Conservation (phyloP, 1,140 invertebrate species). For the Musca vetustissima region DNA sequence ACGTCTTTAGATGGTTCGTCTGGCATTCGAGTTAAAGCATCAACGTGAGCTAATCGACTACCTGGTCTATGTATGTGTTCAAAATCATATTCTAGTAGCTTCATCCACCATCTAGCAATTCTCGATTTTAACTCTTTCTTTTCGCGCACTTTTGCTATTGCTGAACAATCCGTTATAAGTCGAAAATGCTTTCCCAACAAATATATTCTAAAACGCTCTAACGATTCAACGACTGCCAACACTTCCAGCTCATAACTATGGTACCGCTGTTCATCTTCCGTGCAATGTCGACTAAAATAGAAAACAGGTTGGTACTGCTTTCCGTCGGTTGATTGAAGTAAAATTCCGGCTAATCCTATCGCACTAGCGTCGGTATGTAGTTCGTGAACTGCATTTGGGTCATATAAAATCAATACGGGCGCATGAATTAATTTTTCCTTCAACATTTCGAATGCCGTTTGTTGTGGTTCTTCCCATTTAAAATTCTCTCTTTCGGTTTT, state of each 20-base stretch:
- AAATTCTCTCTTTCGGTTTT: slow-evolving; percentile 23
- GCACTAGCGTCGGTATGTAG: slow-evolving; percentile 43
- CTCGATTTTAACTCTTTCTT: slow-evolving; percentile 38
- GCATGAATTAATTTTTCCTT: slow-evolving; percentile 5
- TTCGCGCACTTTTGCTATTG: slow-evolving; percentile 41
- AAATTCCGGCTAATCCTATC: slow-evolving; percentile 37
- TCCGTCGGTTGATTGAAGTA: slow-evolving; percentile 36
- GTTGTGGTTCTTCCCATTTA: slow-evolving; percentile 30
- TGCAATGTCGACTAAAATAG: slow-evolving; percentile 31
- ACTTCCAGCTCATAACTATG: slow-evolving; percentile 45
- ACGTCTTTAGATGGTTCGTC: not conserved
- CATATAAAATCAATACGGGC: slow-evolving; percentile 13
- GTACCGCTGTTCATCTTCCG: slow-evolving; percentile 35
- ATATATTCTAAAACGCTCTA: slow-evolving; percentile 40
- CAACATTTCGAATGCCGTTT: slow-evolving; percentile 22
- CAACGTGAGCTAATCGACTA: not conserved
- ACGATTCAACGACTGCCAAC: slow-evolving; percentile 18
- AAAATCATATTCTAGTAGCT: slow-evolving; percentile 17
- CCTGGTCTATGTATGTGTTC: not conserved
- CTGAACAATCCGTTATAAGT: slow-evolving; percentile 46
- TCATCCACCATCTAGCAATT: slow-evolving; percentile 36
- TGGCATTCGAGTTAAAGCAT: not conserved
- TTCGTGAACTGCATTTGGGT: slow-evolving; percentile 4
- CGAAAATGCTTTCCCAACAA: slow-evolving; percentile 52
- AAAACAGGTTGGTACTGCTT: slow-evolving; percentile 20